Evolutionary conservation across 2,797 vertebrate species (phyloP), one percentile per base, ranked within the genome.

Genomic region (Rhinella marina): DNA sequence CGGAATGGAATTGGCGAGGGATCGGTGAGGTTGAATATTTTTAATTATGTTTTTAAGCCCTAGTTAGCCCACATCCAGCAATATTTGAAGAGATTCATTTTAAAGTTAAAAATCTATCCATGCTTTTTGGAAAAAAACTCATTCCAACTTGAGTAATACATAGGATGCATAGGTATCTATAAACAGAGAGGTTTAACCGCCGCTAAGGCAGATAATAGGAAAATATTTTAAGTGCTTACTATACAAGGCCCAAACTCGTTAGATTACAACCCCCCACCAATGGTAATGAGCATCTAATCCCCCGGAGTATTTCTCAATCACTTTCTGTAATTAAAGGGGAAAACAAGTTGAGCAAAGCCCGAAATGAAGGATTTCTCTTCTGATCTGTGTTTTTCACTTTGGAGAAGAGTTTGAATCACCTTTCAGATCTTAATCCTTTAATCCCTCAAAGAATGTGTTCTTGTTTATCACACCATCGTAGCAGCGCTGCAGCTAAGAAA

Each of bases 261-360:
- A 94, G 91, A 92, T 92, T 91, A 92, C 93, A 90, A 13, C 90
- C 91, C 41, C 27, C 25, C 64, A 6, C 7, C 29, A 90, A 91
- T 84, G 93, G 90, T 90, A 90, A 90, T 88, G 92, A 94, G 92
- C 91, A 92, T 93, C 94, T 96, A 97, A 96, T 96, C 95, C 94
- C 92, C 92, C 95, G 93, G 94, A 95, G 96, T 96, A 96, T 96
- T 96, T 95, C 95, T 96, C 95, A 95, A 96, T 96, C 95, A 94
- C 93, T 96, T 95, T 94, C 93, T 96, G 95, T 97, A 96, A 97
- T 97, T 96, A 96, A 96, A 94, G 92, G 92, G 92, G 94, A 95
- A 94, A 95, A 95, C 92, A 94, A 80, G 0, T 82, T 59, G 90
- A 93, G 92, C 92, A 94, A 94, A 90, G 90, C 89, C 93, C 88